Conservation (phyloP, 2,888 invertebrate genomes). For the Halictus ligatus region DNA sequence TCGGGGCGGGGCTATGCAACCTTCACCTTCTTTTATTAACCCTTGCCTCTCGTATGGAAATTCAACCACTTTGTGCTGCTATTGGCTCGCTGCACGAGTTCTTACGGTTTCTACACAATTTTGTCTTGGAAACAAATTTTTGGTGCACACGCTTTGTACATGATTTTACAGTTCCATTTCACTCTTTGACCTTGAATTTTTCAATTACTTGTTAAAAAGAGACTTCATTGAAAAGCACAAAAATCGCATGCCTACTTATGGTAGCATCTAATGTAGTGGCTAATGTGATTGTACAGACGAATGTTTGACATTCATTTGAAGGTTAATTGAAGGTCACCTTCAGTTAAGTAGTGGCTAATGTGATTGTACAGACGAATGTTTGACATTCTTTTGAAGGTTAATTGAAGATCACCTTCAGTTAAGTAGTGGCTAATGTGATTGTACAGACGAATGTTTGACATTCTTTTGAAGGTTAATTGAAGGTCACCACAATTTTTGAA, state of each 20-base stretch:
- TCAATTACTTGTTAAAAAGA: background rate
- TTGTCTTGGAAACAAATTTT: background rate
- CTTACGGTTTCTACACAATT: background rate
- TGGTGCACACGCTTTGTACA: background rate
- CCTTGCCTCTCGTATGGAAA: background rate
- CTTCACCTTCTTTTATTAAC: constrained; percentile 5
- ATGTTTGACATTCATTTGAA: background rate
- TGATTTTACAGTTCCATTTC: background rate
- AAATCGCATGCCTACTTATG: background rate
- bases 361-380: background rate
- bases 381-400: background rate
- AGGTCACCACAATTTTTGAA: background rate
- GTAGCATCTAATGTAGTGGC: too few species aligned
- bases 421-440: too few species aligned
- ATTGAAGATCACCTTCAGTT: too few species aligned
- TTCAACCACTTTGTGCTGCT: background rate
- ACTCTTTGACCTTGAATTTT: background rate
- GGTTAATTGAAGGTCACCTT: background rate
- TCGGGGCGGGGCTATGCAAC: background rate
- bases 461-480: background rate
- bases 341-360: too few species aligned
- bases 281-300: background rate
- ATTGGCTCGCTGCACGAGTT: background rate
- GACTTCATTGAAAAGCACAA: background rate
- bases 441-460: too few species aligned